phyloP scores from a whole-genome alignment of 1,140 invertebrate genomes.

The Drosophila punjabiensis region DNA sequence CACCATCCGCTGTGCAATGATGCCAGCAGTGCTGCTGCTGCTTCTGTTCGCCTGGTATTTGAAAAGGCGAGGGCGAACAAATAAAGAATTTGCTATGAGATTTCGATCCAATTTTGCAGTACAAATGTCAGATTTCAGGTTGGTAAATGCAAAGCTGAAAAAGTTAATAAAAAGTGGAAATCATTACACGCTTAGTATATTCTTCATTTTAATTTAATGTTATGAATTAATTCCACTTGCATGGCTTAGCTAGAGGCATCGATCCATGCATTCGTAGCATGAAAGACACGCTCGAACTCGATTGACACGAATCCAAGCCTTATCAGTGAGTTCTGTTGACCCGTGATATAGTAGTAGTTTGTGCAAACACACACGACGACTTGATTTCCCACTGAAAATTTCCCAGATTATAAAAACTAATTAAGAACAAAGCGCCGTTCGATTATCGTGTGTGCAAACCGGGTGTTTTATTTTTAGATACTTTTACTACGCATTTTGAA shows the following conservation, averaged over 20 bases:
- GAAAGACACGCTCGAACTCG: neutral
- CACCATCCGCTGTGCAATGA: too few species aligned
- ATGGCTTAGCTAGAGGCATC: neutral
- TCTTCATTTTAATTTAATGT: too few species aligned
- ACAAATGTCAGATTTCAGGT: too few species aligned
- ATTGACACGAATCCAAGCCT: neutral
- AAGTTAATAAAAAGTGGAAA: neutral
- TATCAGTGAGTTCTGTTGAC: conserved; percentile 4
- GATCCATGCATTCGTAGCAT: neutral
- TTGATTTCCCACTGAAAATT: neutral
- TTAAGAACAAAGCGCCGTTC: neutral
- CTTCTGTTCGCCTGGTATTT: too few species aligned
- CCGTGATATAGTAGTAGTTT: neutral
- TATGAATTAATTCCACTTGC: too few species aligned
- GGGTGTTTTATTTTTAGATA: conserved; percentile 33
- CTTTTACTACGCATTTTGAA: conserved; percentile 61
- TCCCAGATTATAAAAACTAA: neutral
- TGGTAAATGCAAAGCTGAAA: neutral
- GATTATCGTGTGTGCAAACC: conserved; percentile 9
- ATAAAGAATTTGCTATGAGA: too few species aligned
- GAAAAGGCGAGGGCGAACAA: too few species aligned
- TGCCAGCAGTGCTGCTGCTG: too few species aligned
- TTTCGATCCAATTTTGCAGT: too few species aligned
- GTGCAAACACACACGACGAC: neutral
- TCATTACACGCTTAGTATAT: neutral